Percentiles rank a stretch among this genome's conserved stretches.
phyloP scores from a whole-genome alignment of 2,888 invertebrate genomes.

The Galerucella calmariensis region DNA sequence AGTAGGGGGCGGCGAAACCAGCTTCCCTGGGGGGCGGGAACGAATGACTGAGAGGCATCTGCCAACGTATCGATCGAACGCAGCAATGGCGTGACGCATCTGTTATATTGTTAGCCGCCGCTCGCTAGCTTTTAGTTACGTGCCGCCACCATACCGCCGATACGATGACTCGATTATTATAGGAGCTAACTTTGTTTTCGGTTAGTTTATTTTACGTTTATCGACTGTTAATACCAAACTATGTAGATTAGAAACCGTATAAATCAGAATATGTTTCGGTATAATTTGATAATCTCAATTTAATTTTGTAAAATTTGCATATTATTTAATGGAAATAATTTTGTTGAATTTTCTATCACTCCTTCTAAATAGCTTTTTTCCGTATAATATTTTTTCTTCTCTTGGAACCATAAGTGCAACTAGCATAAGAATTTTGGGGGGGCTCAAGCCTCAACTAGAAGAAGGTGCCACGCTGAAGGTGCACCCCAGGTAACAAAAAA shows the following conservation, averaged over 20 bases:
- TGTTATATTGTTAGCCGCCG: conserved; percentile 33
- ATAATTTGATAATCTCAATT: no score
- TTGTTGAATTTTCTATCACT: no score
- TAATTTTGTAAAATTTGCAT: no score
- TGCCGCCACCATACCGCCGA: conserved; percentile 19
- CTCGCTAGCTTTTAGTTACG: conserved; percentile 3
- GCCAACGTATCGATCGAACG: conserved; percentile 57
- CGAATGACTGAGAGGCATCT: conserved; percentile 52
- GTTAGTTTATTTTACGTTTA: conserved; percentile 21
- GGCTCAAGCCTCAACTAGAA: no score
- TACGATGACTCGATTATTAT: conserved; percentile 13
- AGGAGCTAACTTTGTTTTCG: conserved; percentile 14
- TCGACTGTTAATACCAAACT: conserved; percentile 14
- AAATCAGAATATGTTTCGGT: conserved; percentile 1
- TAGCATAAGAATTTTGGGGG: no score
- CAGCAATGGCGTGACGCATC: conserved; percentile 57
- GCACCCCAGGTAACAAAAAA: no score
- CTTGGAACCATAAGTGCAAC: no score
- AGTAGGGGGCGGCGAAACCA: conserved; percentile 47
- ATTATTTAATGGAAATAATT: no score
- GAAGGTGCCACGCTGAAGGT: no score
- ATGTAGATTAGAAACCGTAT: conserved; percentile 13
- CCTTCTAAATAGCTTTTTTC: no score
- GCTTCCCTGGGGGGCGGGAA: conserved; percentile 52
- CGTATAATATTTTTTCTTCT: no score